Evolutionary conservation across 2,797 vertebrate species (phyloP).

Genomic region (Galagoides demidoff): DNA sequence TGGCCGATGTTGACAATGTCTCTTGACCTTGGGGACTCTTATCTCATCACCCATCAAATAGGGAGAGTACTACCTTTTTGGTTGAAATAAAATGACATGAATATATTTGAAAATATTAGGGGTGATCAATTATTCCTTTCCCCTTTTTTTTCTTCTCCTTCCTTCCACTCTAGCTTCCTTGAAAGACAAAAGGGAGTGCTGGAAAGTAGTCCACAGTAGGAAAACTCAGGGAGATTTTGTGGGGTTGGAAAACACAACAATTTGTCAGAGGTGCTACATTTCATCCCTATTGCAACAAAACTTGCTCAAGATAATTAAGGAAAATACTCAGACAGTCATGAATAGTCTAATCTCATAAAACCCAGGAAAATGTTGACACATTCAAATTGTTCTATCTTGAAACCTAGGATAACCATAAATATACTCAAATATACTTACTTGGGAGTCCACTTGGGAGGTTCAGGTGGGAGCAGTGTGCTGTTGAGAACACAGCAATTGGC

Average conservation of each 20-base stretch:
- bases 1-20: not conserved
- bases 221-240: not conserved
- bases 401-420: not conserved
- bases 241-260: not conserved
- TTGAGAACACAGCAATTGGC: not conserved
- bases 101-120: not conserved
- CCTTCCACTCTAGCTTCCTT: not conserved
- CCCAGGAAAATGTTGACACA: not conserved
- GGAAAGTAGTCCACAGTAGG: not conserved
- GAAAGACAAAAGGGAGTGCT: not conserved
- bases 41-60: not conserved
- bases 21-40: not conserved
- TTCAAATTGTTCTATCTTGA: not conserved
- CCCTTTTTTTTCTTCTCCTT: not conserved
- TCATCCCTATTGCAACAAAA: not conserved
- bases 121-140: not conserved
- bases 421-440: not conserved
- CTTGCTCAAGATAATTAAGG: not conserved
- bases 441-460: not conserved
- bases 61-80: not conserved
- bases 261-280: not conserved
- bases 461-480: rapidly evolving
- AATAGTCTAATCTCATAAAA: not conserved
- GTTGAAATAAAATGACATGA: not conserved
- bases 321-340: not conserved